Evolutionary conservation across 2,113 vertebrate genomes (phyloP).

Genomic region (Pygoscelis adeliae): DNA sequence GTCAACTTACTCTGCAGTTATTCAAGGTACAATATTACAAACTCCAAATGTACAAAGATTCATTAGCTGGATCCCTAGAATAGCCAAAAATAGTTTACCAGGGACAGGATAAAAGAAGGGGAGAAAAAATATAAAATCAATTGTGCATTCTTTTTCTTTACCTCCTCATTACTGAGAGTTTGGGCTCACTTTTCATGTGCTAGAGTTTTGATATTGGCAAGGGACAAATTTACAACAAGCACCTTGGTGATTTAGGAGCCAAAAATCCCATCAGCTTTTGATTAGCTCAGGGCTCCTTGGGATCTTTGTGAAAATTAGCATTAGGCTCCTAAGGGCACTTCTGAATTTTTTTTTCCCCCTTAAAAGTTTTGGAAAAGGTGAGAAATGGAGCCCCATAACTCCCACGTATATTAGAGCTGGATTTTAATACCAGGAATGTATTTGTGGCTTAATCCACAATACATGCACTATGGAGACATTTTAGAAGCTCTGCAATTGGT

Average conservation of each 20-base stretch:
- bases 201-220: background rate
- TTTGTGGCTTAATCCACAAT: background rate
- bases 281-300: background rate
- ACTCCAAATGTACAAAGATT: background rate
- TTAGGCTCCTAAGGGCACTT: background rate
- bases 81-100: background rate
- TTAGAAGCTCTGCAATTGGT: background rate
- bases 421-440: background rate
- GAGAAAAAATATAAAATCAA: background rate
- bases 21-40: background rate
- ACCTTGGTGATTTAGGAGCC: background rate
- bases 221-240: background rate
- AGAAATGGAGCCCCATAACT: background rate
- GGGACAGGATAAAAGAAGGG: background rate
- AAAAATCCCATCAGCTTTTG: background rate
- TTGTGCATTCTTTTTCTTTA: background rate
- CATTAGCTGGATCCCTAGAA: background rate
- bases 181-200: background rate
- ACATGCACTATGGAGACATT: background rate
- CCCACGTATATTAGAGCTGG: background rate
- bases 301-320: background rate
- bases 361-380: background rate
- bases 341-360: background rate
- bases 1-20: background rate
- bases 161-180: background rate